Conservation (phyloP, 1,140 invertebrate genomes). For the Eurytemora carolleeae region DNA sequence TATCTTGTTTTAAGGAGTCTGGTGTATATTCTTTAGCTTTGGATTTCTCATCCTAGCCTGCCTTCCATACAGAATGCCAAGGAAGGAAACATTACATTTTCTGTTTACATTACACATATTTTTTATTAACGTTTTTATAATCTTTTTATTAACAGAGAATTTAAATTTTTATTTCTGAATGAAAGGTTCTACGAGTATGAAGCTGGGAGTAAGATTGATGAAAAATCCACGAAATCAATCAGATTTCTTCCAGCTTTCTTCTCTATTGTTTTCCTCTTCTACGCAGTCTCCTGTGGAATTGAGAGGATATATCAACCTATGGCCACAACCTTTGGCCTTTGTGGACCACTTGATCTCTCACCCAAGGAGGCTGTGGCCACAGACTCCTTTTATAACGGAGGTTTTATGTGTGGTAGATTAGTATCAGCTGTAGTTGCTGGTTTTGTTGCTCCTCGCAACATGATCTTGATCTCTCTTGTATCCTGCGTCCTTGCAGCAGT, state of each 20-base stretch:
- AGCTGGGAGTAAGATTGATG: no score
- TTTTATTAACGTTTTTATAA: no score
- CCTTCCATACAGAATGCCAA: not conserved
- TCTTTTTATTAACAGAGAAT: no score
- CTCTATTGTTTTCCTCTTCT: no score
- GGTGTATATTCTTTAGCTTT: not conserved
- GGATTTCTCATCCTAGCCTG: not conserved
- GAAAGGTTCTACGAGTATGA: no score
- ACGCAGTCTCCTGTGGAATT: no score
- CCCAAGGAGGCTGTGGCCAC: constrained; percentile 2
- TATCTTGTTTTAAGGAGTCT: not conserved
- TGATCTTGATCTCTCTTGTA: constrained; percentile 1
- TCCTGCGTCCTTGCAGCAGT: not conserved
- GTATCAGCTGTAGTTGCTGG: not conserved
- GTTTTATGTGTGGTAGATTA: constrained; percentile 11
- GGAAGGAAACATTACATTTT: no score
- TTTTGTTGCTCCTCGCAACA: constrained; percentile 4
- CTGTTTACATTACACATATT: no score
- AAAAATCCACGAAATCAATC: no score
- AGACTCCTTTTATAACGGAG: constrained; percentile 11
- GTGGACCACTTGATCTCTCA: not conserved
- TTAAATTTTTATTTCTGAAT: no score
- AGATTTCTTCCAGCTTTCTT: no score
- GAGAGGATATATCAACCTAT: not conserved
- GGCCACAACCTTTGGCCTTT: not conserved